Conservation (phyloP, 2,113 vertebrate genomes). For the Burhinus bistriatus region DNA sequence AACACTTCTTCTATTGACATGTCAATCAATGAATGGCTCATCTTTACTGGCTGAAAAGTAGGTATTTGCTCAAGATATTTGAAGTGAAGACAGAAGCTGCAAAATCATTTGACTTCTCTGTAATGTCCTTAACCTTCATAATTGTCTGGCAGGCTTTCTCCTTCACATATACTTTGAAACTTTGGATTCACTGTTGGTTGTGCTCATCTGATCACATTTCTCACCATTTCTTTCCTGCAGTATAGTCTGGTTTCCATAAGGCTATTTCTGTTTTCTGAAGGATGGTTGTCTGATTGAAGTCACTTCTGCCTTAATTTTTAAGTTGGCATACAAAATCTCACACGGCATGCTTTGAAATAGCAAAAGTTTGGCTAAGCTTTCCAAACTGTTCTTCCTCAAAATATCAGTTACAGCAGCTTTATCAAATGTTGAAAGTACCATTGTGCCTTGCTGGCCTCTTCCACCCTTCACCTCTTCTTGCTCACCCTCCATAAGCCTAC, state of each 20-base stretch:
- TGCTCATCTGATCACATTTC: not conserved
- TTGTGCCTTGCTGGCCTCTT: not conserved
- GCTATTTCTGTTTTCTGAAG: not conserved
- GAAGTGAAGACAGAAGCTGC: not conserved
- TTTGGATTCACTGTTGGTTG: not conserved
- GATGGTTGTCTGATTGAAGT: not conserved
- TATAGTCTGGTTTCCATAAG: not conserved
- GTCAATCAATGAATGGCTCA: not conserved
- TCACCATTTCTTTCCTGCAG: not conserved
- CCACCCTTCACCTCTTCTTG: not conserved
- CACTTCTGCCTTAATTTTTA: not conserved
- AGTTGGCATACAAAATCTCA: not conserved
- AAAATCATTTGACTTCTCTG: constrained; percentile 1
- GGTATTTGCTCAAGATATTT: not conserved
- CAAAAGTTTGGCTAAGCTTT: not conserved
- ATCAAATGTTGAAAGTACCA: not conserved
- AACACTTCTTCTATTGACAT: not conserved
- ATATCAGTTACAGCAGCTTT: not conserved
- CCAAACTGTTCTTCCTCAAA: not conserved
- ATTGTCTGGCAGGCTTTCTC: not conserved
- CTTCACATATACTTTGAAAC: not conserved
- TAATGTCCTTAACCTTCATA: not conserved
- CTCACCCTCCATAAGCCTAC: not conserved
- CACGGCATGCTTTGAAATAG: not conserved
- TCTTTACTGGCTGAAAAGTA: not conserved